Conservation (phyloP, 30 jellyfish, hydroid and myxozoan genomes). For the Hydra vulgaris region DNA sequence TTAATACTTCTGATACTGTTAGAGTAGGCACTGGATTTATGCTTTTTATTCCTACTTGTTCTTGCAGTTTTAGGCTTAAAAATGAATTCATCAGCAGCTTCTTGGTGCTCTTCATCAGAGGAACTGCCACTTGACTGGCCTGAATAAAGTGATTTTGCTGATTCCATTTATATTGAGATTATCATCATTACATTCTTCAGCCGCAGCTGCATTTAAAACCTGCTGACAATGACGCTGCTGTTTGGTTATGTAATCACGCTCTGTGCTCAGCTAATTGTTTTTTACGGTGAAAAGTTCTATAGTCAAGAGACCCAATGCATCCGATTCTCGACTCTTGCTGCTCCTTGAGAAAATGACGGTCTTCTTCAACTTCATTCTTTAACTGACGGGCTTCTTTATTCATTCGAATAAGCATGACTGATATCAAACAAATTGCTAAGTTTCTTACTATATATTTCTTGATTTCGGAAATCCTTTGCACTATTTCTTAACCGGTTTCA, state of each 20-base stretch:
- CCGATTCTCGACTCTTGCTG: not conserved
- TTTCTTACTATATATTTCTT: not conserved
- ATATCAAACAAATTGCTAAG: not conserved
- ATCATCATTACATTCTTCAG: not conserved
- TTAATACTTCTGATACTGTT: not conserved
- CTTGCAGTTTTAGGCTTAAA: not conserved
- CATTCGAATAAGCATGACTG: not conserved
- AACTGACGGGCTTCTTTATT: too few relatives aligned
- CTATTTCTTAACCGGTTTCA: not conserved
- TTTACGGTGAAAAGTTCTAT: not conserved
- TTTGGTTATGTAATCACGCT: not conserved
- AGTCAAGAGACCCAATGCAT: not conserved
- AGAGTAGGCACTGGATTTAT: not conserved
- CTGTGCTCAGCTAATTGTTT: not conserved
- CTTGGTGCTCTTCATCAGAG: not conserved
- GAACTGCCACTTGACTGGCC: not conserved
- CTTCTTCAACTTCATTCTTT: not conserved
- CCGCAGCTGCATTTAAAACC: not conserved
- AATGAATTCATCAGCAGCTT: not conserved
- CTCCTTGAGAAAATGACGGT: not conserved
- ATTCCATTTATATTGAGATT: too few relatives aligned
- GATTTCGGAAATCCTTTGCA: not conserved
- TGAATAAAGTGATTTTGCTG: not conserved
- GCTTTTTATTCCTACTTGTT: not conserved
- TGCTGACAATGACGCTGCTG: not conserved